phyloP scores from a whole-genome alignment of 1,140 invertebrate genomes.

The Trachelipus rathkii region DNA sequence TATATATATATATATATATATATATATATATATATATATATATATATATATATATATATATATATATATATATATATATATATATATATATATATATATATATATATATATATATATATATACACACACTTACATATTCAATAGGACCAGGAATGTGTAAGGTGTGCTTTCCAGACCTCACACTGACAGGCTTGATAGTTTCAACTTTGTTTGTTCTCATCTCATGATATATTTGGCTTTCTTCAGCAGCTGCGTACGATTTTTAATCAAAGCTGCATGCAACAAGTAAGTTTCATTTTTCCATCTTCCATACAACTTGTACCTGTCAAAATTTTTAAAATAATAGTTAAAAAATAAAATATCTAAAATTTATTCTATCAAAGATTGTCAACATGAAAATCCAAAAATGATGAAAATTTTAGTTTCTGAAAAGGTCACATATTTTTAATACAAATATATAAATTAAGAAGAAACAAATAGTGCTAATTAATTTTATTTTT shows the following conservation, averaged over 20 bases:
- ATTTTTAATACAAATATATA: neutral
- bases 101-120: no score
- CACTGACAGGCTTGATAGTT: slow-evolving; percentile 92
- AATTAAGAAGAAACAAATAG: neutral
- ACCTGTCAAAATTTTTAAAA: slow-evolving; percentile 29
- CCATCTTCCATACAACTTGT: slow-evolving; percentile 61
- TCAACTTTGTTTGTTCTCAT: slow-evolving; percentile 96
- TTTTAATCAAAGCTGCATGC: slow-evolving; percentile 75
- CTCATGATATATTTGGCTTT: slow-evolving; percentile 92
- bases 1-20: no score
- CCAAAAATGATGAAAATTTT: no score
- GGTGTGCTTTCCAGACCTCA: slow-evolving; percentile 92
- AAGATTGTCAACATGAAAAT: no score
- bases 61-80: no score
- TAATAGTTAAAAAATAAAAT: no score
- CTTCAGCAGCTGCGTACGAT: slow-evolving; percentile 78
- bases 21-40: no score
- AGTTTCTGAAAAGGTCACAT: no score
- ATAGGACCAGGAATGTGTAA: slow-evolving; percentile 91
- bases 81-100: no score
- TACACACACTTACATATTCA: slow-evolving; percentile 71
- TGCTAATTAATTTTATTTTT: neutral
- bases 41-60: no score
- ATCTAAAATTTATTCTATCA: no score
- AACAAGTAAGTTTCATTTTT: slow-evolving; percentile 79